These are phyloP conservation scores for Eupeodes latifasciatus DNA, from an alignment of 2,888 invertebrate species.

Conservation along the genomic window DNA sequence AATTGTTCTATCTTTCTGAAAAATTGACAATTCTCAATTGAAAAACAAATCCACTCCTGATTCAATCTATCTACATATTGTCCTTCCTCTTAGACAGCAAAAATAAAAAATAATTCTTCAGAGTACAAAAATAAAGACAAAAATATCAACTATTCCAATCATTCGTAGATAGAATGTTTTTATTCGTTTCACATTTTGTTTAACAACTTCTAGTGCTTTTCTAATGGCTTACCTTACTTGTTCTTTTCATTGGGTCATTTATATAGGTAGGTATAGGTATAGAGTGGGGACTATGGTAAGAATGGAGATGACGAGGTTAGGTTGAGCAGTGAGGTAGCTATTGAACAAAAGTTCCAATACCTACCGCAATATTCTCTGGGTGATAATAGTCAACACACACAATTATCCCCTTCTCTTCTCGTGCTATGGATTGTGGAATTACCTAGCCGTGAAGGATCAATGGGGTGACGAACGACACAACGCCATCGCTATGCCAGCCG, in stretches of 20 bases:
- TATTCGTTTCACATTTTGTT: slow-evolving; percentile 23
- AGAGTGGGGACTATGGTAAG: not conserved
- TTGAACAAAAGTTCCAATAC: slow-evolving; percentile 19
- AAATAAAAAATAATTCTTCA: not conserved
- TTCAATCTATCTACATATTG: not conserved
- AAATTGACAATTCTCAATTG: too few species aligned
- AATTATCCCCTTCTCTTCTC: not conserved
- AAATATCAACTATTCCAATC: slow-evolving; percentile 26
- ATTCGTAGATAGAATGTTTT: slow-evolving; percentile 28
- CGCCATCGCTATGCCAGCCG: not conserved
- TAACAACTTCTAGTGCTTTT: not conserved
- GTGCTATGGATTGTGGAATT: slow-evolving; percentile 37
- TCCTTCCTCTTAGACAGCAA: not conserved
- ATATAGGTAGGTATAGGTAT: not conserved
- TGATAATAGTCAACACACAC: slow-evolving; percentile 39
- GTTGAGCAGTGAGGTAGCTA: not conserved
- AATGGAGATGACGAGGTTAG: not conserved
- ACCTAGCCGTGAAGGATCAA: slow-evolving; percentile 36
- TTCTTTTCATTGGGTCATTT: slow-evolving; percentile 29
- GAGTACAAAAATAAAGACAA: not conserved
- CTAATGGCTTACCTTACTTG: not conserved
- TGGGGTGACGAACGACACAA: not conserved
- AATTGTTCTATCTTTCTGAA: too few species aligned
- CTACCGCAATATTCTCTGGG: slow-evolving; percentile 26
- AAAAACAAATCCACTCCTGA: not conserved